Evolutionary conservation across 1,140 invertebrate genomes (phyloP).

Genomic region (Lasaia peninsularis): DNA sequence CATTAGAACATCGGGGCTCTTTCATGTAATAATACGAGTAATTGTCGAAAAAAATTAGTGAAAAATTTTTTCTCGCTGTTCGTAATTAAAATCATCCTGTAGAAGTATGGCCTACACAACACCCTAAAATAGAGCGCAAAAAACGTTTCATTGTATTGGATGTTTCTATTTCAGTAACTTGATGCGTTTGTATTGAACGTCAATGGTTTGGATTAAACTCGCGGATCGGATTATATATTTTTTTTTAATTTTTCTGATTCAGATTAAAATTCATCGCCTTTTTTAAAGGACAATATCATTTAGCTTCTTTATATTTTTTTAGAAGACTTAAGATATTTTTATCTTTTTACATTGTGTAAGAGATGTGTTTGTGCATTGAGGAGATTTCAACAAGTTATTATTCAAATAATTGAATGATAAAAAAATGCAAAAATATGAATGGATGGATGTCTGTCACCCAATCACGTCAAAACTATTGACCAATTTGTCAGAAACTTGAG

Average conservation of each 20-base stretch:
- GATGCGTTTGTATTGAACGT: slow-evolving; percentile 28
- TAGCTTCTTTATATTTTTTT: neutral
- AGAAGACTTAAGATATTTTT: neutral
- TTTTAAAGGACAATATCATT: neutral
- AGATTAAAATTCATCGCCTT: slow-evolving; percentile 15
- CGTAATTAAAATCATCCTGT: neutral
- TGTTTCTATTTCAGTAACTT: slow-evolving; percentile 35
- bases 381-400: no score
- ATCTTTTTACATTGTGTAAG: neutral
- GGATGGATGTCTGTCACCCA: no score
- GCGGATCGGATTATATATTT: slow-evolving; percentile 30
- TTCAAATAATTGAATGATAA: no score
- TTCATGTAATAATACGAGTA: no score
- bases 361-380: neutral
- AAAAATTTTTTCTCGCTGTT: neutral
- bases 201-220: slow-evolving; percentile 27
- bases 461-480: no score
- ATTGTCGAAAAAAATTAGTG: no score
- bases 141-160: slow-evolving; percentile 14
- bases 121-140: slow-evolving; percentile 9
- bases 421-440: no score
- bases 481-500: no score
- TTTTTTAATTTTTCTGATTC: slow-evolving; percentile 22
- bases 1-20: no score
- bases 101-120: neutral